These are phyloP conservation scores for Oreochromis mossambicus DNA, from an alignment of 2,797 vertebrate species.

Conservation along the genomic window DNA sequence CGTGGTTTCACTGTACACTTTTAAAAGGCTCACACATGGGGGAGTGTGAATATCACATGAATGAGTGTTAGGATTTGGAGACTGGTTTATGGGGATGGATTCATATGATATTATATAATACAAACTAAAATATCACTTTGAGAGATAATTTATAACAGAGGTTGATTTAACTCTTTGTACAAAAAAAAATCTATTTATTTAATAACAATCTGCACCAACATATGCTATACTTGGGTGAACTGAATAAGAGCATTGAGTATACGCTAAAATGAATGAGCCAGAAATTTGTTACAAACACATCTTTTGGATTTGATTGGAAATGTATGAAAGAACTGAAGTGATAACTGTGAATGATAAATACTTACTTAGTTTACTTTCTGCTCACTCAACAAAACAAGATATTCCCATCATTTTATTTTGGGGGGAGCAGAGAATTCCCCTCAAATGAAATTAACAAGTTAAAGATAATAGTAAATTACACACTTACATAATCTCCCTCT, in stretches of 20 bases:
- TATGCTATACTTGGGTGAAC: not conserved
- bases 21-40: slow-evolving; percentile 12
- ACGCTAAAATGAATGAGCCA: not conserved
- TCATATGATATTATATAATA: not conserved
- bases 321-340: not conserved
- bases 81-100: not conserved
- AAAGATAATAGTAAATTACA: not conserved
- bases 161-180: not conserved
- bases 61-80: slow-evolving; percentile 1
- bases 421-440: not conserved
- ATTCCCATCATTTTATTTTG: not conserved
- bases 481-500: not conserved
- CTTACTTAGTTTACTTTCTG: not conserved
- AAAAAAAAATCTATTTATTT: not conserved
- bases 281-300: not conserved
- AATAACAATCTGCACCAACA: not conserved
- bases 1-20: slow-evolving; percentile 2
- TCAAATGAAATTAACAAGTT: not conserved
- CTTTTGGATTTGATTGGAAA: not conserved
- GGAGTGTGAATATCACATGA: slow-evolving; percentile 2
- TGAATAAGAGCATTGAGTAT: not conserved
- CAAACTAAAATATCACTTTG: not conserved
- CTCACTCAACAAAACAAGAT: not conserved
- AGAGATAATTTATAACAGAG: not conserved
- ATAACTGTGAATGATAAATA: not conserved